Base-by-base conservation (phyloP, 2,797 vertebrate species). In the Molothrus ater region DNA sequence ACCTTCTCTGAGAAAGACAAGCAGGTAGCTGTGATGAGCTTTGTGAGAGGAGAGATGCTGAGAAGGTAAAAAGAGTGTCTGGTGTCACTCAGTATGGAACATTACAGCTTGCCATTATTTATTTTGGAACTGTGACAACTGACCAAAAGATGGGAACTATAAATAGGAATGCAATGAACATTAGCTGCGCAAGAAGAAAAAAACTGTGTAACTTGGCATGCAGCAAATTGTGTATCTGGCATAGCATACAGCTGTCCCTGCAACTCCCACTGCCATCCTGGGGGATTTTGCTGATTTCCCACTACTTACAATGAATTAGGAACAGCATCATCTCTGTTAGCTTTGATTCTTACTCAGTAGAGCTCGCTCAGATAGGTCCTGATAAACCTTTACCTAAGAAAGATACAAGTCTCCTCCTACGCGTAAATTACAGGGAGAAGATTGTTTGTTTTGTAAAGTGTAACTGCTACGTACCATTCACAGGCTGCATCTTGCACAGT, bases 361-460 rank as follows among this genome's bases (percentile, higher is more conserved):
- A 93, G 65, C 63, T 91, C 57, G 36, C 50, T 92, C 51, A 72
- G 54, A 81, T 13, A 78, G 42, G 68, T 91, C 59, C 74, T 88
- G 79, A 66, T 80, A 87, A 91, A 80, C 32, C 45, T 85, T 82
- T 56, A 71, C 85, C 78, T 88, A 54, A 64, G 61, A 86, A 91
- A 95, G 36, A 87, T 43, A 47, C 75, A 86, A 64, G 81, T 68
- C 65, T 66, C 82, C 72, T 95, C 85, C 93, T 65, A 90, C 76
- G 65, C 73, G 18, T 61, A 65, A 87, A 88, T 91, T 88, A 73
- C 45, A 73, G 85, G 61, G 70, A 83, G 80, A 88, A 81, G 61
- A 64, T 78, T 87, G 86, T 91, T 94, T 92, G 80, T 91, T 93
- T 95, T 92, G 71, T 64, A 56, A 89, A 91, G 82, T 78, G 53